Conservation (phyloP, 2,797 vertebrate species). For the Coregonus suidteri region DNA sequence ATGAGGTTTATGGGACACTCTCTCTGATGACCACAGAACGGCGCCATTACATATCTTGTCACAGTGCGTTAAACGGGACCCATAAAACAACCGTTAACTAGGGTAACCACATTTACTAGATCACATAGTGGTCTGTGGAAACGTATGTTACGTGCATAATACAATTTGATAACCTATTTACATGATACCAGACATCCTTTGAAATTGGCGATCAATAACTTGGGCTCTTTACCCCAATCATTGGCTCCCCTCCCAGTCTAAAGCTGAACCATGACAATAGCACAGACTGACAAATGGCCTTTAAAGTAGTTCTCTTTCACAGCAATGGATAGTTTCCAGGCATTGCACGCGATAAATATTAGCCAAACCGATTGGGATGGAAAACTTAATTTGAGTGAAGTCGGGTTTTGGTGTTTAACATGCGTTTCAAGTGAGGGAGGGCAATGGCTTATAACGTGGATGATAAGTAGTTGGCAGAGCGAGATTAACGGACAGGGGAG, state of each 20-base stretch:
- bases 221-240: too few species aligned
- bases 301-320: neutral
- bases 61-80: neutral
- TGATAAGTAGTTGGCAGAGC: slow-evolving; percentile 51
- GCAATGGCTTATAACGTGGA: slow-evolving; percentile 6
- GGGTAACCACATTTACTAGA: too few species aligned
- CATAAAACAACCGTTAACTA: too few species aligned
- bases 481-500: slow-evolving; percentile 60
- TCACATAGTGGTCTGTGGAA: too few species aligned
- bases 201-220: too few species aligned
- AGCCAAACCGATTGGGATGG: slow-evolving; percentile 7
- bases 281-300: too few species aligned
- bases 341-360: neutral
- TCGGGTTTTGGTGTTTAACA: slow-evolving; percentile 29
- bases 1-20: neutral
- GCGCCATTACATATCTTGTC: neutral
- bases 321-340: neutral
- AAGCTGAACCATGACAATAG: too few species aligned
- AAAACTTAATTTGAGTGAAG: slow-evolving; percentile 31
- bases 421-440: slow-evolving; percentile 14
- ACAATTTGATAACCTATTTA: too few species aligned
- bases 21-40: neutral
- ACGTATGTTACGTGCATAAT: too few species aligned
- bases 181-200: too few species aligned
- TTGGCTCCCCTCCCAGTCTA: too few species aligned